Base-by-base conservation (phyloP, 2,797 vertebrate genomes). In the Parauchenoglanis punctatus region DNA sequence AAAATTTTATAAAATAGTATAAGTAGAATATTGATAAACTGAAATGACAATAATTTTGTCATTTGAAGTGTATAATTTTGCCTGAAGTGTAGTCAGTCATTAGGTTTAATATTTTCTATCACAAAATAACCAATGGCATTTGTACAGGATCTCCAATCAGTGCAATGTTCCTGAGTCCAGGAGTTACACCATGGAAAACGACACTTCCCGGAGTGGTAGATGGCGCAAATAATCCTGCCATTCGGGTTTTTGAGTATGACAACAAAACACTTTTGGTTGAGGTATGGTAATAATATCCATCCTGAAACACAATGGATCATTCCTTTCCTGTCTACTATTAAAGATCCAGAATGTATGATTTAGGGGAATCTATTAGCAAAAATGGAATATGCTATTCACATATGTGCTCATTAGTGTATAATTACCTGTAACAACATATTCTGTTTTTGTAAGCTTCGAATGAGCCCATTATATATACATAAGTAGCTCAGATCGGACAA, bases 221-320 rank as follows among this genome's bases (percentile, higher is more conserved):
- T 0, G 99, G 98, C 56, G 97, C 97, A 85, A 99, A 99, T 94
- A 99, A 99, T 90, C 99, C 99, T 81, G 97, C 96, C 20, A 98
- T 99, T 86, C 96, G 98, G 3, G 85, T 98, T 73, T 94, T 99
- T 23, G 86, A 95, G 87, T 99, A 99, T 0, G 95, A 99, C 89
- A 93, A 54, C 31, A 88, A 94, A 92, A 97, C 96, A 1, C 96
- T 99, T 83, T 90, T 94, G 4, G 94, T 99, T 84, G 89, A 97
- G 96, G 99, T 98, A 95, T 90, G 91, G 15, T n/a, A 18, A 31
- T 1, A 65, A 25, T 23, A 11, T 40, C 18, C 13, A 77, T 77
- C 49, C 10, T 13, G 44, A 75, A 49, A 25, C 2, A 89, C 4
- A 23, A 23, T 6, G 17, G 7, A 54, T 63, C 20, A 28, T 49